Percentiles rank a stretch among this genome's conserved stretches.
Conservation (phyloP, 2,113 vertebrate species). For the Morone saxatilis region DNA sequence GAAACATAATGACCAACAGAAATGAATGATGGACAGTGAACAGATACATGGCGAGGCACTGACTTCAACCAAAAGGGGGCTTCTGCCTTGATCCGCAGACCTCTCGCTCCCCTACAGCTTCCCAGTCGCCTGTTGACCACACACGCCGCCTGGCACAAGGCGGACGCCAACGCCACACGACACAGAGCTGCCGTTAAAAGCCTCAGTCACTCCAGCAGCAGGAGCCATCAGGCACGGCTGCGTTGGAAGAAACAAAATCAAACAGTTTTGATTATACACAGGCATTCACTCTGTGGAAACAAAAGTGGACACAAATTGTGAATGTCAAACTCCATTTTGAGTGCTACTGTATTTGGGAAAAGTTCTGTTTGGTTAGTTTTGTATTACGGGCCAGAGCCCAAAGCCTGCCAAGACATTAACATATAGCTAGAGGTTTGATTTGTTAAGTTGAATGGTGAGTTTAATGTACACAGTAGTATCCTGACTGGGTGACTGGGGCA, state of each 20-base stretch:
- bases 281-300: conserved; percentile 40
- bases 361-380: conserved; percentile 67
- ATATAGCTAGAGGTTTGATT: conserved; percentile 56
- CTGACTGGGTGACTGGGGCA: conserved; percentile 45
- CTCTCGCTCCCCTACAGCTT: conserved; percentile 5
- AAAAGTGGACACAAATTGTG: conserved; percentile 56
- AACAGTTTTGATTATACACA: conserved; percentile 43
- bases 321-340: conserved; percentile 67
- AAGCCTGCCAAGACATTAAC: conserved; percentile 42
- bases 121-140: conserved; percentile 72
- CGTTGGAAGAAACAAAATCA: conserved; percentile 10
- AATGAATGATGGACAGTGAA: not conserved
- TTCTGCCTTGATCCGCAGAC: conserved; percentile 36
- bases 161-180: conserved; percentile 72
- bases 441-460: conserved; percentile 52
- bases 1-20: conserved; percentile 25
- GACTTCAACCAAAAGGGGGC: conserved; percentile 34
- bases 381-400: conserved; percentile 37
- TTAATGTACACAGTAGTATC: conserved; percentile 59
- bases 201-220: conserved; percentile 71
- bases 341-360: conserved; percentile 65
- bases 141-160: conserved; percentile 74
- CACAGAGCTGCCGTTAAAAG: conserved; percentile 62
- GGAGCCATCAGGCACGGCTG: conserved; percentile 66
- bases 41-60: conserved; percentile 40